phyloP scores from a whole-genome alignment of 2,888 invertebrate genomes.

The Dolomedes plantarius region DNA sequence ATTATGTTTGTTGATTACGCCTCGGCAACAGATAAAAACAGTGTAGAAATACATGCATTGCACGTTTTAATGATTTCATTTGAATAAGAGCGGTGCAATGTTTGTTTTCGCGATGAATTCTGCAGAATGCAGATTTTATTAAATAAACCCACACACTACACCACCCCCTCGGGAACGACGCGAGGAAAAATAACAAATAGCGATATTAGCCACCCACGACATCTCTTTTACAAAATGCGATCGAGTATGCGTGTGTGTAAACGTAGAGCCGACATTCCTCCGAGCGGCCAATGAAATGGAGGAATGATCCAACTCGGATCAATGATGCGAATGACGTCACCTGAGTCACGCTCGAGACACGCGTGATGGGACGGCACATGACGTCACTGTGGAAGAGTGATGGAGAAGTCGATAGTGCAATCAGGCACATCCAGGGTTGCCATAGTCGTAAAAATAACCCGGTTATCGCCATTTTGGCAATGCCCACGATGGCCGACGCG shows the following conservation, averaged over 20 bases:
- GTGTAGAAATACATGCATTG: no score
- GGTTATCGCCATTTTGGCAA: conserved; percentile 6
- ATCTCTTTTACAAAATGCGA: not conserved
- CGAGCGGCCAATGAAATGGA: conserved; percentile 22
- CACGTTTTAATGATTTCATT: no score
- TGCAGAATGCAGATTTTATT: no score
- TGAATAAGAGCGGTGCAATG: no score
- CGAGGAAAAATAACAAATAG: no score
- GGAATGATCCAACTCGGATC: conserved; percentile 36
- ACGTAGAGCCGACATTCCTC: conserved; percentile 24
- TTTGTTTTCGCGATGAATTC: no score
- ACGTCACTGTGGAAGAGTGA: conserved; percentile 54
- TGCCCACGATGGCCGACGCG: not conserved
- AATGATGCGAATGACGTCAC: conserved; percentile 60
- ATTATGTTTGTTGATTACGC: no score
- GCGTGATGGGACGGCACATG: conserved; percentile 60
- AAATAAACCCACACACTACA: no score
- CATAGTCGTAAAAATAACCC: not conserved
- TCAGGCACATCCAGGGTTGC: conserved; percentile 18
- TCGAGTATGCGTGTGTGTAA: conserved; percentile 15
- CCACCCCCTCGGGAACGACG: no score
- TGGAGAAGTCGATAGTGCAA: conserved; percentile 62
- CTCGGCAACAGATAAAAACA: no score
- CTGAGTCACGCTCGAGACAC: conserved; percentile 56
- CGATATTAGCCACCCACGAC: not conserved